phyloP scores from a whole-genome alignment of 2,113 vertebrate genomes.

The Cochlearius cochlearius region DNA sequence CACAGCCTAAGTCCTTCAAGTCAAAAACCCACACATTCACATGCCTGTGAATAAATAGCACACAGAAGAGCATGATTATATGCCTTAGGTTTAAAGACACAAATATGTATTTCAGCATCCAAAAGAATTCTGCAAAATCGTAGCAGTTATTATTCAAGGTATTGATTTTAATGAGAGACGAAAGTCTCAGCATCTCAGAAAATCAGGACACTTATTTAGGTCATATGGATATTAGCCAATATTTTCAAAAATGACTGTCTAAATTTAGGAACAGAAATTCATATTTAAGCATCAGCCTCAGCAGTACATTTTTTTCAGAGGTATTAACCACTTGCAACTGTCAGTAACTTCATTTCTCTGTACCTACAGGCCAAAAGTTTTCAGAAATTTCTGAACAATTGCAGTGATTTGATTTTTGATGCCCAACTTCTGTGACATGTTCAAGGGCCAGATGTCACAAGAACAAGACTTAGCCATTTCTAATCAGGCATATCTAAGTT shows the following conservation, averaged over 20 bases:
- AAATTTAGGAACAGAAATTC: conserved; percentile 35
- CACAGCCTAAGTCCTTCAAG: background rate
- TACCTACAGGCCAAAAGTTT: background rate
- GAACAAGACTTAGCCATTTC: background rate
- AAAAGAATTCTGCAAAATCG: background rate
- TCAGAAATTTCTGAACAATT: background rate
- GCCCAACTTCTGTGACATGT: background rate
- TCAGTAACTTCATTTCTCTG: background rate
- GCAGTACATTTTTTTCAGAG: background rate
- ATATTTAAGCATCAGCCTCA: background rate
- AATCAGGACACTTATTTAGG: conserved; percentile 45
- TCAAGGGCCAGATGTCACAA: background rate
- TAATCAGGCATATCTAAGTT: background rate
- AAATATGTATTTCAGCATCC: background rate
- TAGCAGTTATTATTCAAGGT: background rate
- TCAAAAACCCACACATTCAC: background rate
- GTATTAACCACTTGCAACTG: background rate
- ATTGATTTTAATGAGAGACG: conserved; percentile 2
- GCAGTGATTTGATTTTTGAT: background rate
- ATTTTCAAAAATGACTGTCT: background rate
- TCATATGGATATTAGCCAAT: conserved; percentile 27
- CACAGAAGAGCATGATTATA: background rate
- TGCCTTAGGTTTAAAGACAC: background rate
- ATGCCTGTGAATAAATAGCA: background rate
- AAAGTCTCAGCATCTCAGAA: background rate